Percentiles rank a stretch among this genome's conserved stretches.
These are phyloP conservation scores for Serinus canaria DNA, from an alignment of 2,113 vertebrate species.

Conservation along the genomic window DNA sequence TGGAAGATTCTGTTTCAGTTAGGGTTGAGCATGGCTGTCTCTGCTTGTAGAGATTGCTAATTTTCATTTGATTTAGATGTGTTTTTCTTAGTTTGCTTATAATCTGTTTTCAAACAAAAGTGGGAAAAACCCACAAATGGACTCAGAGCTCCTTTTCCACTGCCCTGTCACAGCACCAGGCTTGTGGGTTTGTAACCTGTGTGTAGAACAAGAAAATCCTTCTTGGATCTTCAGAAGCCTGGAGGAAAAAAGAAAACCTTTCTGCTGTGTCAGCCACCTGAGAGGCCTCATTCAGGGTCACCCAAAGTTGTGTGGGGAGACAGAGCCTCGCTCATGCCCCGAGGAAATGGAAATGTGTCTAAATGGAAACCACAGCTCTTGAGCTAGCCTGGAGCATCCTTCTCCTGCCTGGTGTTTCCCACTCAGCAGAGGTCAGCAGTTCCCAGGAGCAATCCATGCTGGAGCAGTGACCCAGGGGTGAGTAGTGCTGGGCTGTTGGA, in stretches of 20 bases:
- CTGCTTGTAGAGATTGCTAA: neutral
- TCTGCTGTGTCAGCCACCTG: neutral
- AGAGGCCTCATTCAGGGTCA: fast-evolving
- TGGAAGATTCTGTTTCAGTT: neutral
- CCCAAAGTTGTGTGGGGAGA: fast-evolving
- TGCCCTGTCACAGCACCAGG: neutral
- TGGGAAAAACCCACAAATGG: neutral
- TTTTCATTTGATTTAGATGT: neutral
- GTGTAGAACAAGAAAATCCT: neutral
- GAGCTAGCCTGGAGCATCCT: neutral
- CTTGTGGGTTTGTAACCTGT: neutral
- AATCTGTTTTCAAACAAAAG: neutral
- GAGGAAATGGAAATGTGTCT: neutral
- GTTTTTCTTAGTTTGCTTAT: neutral
- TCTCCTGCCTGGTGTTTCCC: neutral
- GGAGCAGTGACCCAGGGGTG: fast-evolving
- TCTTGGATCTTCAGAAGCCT: neutral
- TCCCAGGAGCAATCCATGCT: fast-evolving
- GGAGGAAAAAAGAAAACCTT: neutral
- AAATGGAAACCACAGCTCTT: neutral
- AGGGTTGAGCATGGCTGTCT: neutral
- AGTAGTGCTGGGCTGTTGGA: neutral
- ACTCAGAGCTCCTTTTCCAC: neutral
- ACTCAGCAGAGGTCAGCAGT: fast-evolving
- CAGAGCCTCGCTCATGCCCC: fast-evolving